These are phyloP conservation scores for Entosphenus tridentatus DNA, from an alignment of 2,113 vertebrate species.

Conservation along the genomic window DNA sequence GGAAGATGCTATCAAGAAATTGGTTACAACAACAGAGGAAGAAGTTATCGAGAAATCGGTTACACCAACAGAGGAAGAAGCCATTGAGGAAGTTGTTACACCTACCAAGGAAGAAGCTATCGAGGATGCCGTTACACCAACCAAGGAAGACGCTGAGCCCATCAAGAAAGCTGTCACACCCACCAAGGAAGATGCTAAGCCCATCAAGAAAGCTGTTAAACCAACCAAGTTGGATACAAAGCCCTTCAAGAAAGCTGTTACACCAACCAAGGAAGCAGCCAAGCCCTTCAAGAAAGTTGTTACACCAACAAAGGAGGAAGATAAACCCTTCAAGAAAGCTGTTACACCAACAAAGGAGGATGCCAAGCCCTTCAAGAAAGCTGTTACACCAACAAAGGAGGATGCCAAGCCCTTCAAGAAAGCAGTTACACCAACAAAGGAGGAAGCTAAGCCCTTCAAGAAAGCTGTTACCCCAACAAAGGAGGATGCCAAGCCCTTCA, in stretches of 20 bases:
- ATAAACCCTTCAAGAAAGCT: neutral
- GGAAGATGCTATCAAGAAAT: no score
- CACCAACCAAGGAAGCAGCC: no score
- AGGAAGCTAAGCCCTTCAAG: neutral
- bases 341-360: neutral
- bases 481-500: no score
- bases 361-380: neutral
- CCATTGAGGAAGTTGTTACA: no score
- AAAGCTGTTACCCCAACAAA: constrained; percentile 1
- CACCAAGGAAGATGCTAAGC: neutral
- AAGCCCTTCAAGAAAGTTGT: no score
- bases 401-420: neutral
- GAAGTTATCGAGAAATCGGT: constrained; percentile 21
- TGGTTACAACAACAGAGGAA: constrained; percentile 15
- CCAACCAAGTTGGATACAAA: neutral
- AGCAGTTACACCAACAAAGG: constrained; percentile 6
- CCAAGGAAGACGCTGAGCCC: no score
- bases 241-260: neutral
- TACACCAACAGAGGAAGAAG: no score
- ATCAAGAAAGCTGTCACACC: neutral
- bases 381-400: neutral
- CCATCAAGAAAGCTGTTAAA: neutral
- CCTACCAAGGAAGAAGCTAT: no score
- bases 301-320: neutral
- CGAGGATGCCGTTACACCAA: no score